Conservation (phyloP, 2,888 invertebrate species). For the Caenorhabditis imperialis region DNA sequence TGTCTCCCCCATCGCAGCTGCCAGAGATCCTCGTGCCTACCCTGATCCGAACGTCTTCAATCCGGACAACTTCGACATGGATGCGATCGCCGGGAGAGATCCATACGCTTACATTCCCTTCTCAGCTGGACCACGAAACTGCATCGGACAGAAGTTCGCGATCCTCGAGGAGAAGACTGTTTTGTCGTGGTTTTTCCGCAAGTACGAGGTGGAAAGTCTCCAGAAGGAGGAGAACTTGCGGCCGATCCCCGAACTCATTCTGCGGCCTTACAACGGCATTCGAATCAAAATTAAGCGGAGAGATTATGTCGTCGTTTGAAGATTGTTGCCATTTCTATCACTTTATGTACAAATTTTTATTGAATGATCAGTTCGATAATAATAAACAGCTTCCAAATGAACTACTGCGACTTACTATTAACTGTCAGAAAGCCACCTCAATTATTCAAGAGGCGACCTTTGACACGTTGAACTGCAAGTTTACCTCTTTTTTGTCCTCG, state of each 20-base stretch:
- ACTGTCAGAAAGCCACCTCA: too few relatives aligned
- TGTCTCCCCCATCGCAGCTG: slow-evolving; percentile 74
- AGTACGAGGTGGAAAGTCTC: slow-evolving; percentile 35
- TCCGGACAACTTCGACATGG: slow-evolving; percentile 79
- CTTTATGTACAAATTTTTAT: not conserved
- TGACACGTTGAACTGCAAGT: not conserved
- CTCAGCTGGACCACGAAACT: slow-evolving; percentile 75
- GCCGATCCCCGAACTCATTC: slow-evolving; percentile 46
- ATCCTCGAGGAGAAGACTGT: slow-evolving; percentile 79
- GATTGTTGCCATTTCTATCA: not conserved
- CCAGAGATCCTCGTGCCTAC: slow-evolving; percentile 75
- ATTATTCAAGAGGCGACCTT: too few relatives aligned
- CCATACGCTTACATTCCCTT: slow-evolving; percentile 75
- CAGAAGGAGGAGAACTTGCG: slow-evolving; percentile 41
- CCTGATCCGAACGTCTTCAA: slow-evolving; percentile 79
- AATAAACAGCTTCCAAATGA: too few relatives aligned
- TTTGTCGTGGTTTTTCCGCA: slow-evolving; percentile 48
- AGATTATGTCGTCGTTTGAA: slow-evolving; percentile 20
- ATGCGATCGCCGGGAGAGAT: slow-evolving; percentile 71
- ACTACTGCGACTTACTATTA: too few relatives aligned
- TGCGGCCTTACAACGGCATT: slow-evolving; percentile 46
- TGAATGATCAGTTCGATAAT: not conserved
- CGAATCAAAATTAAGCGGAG: slow-evolving; percentile 37
- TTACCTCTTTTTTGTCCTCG: slow-evolving; percentile 1
- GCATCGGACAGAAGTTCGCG: slow-evolving; percentile 79